Evolutionary conservation across 2,888 invertebrate species (phyloP).

Genomic region (Aromia moschata): DNA sequence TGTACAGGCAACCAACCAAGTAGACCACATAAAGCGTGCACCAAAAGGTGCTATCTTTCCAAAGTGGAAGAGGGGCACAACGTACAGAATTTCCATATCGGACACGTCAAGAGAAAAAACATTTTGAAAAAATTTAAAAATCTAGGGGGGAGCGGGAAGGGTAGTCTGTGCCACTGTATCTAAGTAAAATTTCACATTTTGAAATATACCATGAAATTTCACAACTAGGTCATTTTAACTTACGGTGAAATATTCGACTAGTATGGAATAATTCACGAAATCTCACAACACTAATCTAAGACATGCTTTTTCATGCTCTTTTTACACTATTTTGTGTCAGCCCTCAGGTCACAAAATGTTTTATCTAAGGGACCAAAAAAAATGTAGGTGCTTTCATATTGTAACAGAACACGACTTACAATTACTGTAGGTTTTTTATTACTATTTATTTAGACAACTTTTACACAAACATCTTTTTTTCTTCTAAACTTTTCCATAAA

Average conservation of each 20-base stretch:
- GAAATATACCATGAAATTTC: too few species aligned
- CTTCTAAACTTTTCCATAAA: too few species aligned
- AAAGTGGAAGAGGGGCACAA: conserved; percentile 65
- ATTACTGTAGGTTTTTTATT: too few species aligned
- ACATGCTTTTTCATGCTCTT: conserved; percentile 25
- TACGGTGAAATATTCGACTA: too few species aligned
- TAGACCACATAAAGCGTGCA: conserved; percentile 61
- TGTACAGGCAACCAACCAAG: conserved; percentile 67
- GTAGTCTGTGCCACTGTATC: conserved; percentile 36
- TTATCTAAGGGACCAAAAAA: too few species aligned
- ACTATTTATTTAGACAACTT: too few species aligned
- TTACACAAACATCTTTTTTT: too few species aligned
- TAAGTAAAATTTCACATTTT: conserved; percentile 41
- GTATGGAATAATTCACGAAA: too few species aligned
- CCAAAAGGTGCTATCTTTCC: conserved; percentile 51
- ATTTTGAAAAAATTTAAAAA: conserved; percentile 24
- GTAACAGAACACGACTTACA: too few species aligned
- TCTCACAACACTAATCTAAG: too few species aligned
- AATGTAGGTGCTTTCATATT: too few species aligned
- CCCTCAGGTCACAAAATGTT: conserved; percentile 27
- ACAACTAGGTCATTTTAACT: too few species aligned
- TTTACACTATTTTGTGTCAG: conserved; percentile 23
- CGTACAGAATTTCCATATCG: conserved; percentile 37
- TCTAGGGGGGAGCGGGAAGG: conserved; percentile 30
- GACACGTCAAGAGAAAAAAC: conserved; percentile 8